Evolutionary conservation across 2,797 vertebrate genomes (phyloP), one percentile per base, ranked within the genome.

Genomic region (Melanotaenia maccullochi): DNA sequence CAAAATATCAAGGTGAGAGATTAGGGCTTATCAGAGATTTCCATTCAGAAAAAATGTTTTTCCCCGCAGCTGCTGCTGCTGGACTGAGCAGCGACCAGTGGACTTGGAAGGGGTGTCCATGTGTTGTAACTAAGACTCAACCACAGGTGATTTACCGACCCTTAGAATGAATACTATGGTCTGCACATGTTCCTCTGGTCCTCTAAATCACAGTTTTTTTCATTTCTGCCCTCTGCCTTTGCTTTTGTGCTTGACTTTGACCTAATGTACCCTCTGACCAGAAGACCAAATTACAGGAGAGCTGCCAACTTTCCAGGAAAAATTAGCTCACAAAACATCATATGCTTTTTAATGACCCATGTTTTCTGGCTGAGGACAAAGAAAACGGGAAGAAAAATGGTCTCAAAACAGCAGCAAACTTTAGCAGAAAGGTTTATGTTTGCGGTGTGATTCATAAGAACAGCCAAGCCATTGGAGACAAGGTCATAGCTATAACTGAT

Each of bases 1-100:
- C 84, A 75, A 69, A 86, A 82, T 81, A 87, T 88, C 81, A 90
- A 90, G 88, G 84, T 91, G 72, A 90, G 80, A 85, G 89, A 91
- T 92, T 92, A 90, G 65, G 24, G 60, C 54, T 91, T 89, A 87
- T 91, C 82, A 65, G 66, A 85, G 76, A 76, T 84, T 92, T 89
- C 79, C 77, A 78, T 73, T 81, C 63, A 74, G 76, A 52, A 79
- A 78, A 78, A 44, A 76, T 11, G 35, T 76, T 65, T 79, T 38
- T 63, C 44, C 59, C 57, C 56, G 22, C n/a, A n/a, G 74, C 75
- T 68, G 69, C 78, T 68, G 69, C 76, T 80, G 65, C 63, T 61
- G n/a, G 24, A 38, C 65, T 52, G 42, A 82, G 44, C 65, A 73
- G 55, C 62, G 54, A 42, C 25, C 40, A 35, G 63, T 33, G 36